Base-by-base conservation (phyloP, 2,113 vertebrate species). In the Verasper variegatus region DNA sequence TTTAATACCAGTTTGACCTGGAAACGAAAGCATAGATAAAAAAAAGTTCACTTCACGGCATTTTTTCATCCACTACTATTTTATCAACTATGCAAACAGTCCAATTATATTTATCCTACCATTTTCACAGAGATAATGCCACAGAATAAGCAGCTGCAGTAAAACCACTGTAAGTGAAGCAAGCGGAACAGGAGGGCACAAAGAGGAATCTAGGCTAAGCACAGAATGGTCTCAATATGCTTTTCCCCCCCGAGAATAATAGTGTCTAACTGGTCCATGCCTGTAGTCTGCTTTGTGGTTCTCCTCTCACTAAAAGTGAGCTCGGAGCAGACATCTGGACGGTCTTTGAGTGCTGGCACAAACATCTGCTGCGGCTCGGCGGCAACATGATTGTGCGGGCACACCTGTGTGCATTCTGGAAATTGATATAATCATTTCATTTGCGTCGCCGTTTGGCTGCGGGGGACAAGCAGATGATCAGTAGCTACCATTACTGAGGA, bases 291-390 rank as follows among this genome's bases (percentile, higher is more conserved):
- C 56, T 71, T 64, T 81, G 74, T 78, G 68, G 72, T 75, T 77
- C 68, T 64, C 56, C 52, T 85, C 56, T 26, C 45, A 58, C 63
- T 68, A 74, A 78, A 78, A 65, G 80, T 8, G 11, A 68, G 83
- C 58, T 66, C 60, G 60, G 54, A 71, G 42, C 35, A 77, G 70
- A 85, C 85, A 91, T 78, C 82, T 89, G 83, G 81, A 82, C 71
- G 15, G 63, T 84, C 64, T 81, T 80, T 4, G 9, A 91, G 74
- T 58, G 9, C 71, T 56, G 37, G 58, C 82, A 75, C 27, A 45
- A 83, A 80, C 88, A 91, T 88, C 89, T 91, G 90, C 72, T 71
- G 3, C 52, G 18, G 37, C 58, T 76, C 2, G 45, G 58, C 66
- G 9, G 42, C 78, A 82, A 85, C 81, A 80, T 56, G 70, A 71